Conservation (phyloP, 2,797 vertebrate species). For the Ammospiza maritima region DNA sequence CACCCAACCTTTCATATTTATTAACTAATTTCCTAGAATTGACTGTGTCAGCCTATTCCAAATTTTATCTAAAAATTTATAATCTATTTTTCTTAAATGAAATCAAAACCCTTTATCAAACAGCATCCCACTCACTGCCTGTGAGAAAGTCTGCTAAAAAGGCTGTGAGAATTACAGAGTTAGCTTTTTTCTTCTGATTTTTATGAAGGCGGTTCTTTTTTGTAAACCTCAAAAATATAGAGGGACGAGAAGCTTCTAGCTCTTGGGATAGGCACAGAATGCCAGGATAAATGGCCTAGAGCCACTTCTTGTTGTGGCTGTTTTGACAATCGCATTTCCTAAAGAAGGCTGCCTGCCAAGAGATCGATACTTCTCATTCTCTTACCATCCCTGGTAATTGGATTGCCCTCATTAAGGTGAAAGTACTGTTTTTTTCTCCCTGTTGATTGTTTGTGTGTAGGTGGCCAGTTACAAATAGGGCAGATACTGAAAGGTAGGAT, state of each 20-base stretch:
- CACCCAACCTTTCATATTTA: not conserved
- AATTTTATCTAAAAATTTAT: not conserved
- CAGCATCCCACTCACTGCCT: not conserved
- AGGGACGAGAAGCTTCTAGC: not conserved
- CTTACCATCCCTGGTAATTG: conserved; percentile 69
- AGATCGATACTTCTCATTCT: conserved; percentile 73
- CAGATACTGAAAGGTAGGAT: not conserved
- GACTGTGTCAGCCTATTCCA: not conserved
- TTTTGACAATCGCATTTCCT: conserved; percentile 57
- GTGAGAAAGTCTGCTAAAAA: not conserved
- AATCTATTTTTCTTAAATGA: not conserved
- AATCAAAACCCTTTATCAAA: not conserved
- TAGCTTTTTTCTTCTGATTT: not conserved
- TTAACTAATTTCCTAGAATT: not conserved
- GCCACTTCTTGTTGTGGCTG: conserved; percentile 48
- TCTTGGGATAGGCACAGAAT: not conserved
- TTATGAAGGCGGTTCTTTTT: not conserved
- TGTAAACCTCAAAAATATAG: not conserved
- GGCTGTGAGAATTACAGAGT: not conserved
- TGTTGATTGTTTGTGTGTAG: conserved; percentile 56
- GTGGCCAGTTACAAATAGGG: conserved; percentile 60
- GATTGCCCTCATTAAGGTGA: conserved; percentile 75
- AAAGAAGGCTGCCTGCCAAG: conserved; percentile 65
- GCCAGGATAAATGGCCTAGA: conserved; percentile 27
- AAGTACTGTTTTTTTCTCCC: conserved; percentile 45